These are phyloP conservation scores for Therioaphis trifolii DNA, from an alignment of 2,888 invertebrate species.

Conservation along the genomic window DNA sequence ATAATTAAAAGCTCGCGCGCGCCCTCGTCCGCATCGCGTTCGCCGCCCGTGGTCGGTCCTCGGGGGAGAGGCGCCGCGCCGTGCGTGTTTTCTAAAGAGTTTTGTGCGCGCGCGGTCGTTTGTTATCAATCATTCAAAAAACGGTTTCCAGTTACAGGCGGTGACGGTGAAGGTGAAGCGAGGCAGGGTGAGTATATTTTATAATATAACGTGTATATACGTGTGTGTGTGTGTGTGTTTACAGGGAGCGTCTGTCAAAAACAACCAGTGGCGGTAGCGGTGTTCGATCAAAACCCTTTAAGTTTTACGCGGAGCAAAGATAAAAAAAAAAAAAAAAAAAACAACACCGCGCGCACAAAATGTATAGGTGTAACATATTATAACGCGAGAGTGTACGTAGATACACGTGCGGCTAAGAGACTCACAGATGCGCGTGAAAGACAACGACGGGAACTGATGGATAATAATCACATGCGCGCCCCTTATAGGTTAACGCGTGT, in stretches of 20 bases:
- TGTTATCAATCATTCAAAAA: constrained; percentile 62
- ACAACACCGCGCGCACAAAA: constrained; percentile 2
- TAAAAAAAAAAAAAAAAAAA: constrained; percentile 4
- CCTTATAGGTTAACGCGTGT: too few species aligned
- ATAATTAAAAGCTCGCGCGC: constrained; percentile 54
- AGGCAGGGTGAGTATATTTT: neutral
- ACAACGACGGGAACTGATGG: constrained; percentile 29
- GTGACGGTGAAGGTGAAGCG: neutral
- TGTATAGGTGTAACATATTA: neutral
- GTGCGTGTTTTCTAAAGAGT: constrained; percentile 49
- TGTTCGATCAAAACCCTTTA: constrained; percentile 61
- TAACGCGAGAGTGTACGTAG: neutral
- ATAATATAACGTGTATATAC: neutral
- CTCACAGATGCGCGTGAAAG: constrained; percentile 51
- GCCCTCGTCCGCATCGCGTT: neutral
- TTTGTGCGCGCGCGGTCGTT: constrained; percentile 48
- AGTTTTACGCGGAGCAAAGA: constrained; percentile 46
- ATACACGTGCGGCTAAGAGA: neutral
- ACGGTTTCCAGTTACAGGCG: neutral
- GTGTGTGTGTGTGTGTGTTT: neutral
- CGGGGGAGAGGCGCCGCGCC: neutral
- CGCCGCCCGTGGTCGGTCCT: neutral
- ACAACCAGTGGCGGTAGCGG: constrained; percentile 39
- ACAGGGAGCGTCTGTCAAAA: constrained; percentile 49
- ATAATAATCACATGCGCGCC: constrained; percentile 1